These are phyloP conservation scores for Parambassis ranga DNA, from an alignment of 2,797 vertebrate species.

Conservation along the genomic window DNA sequence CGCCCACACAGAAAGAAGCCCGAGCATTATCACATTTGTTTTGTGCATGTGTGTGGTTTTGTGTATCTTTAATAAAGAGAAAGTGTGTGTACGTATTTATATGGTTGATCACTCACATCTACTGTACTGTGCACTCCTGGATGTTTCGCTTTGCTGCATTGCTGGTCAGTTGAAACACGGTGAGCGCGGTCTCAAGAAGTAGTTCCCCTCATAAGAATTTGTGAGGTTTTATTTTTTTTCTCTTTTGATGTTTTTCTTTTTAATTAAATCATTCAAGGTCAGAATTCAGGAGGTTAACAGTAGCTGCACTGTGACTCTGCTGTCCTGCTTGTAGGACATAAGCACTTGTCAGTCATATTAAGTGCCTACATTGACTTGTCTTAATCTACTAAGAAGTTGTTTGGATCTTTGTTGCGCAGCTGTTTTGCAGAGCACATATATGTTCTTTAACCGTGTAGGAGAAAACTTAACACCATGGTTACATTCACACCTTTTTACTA, in stretches of 20 bases:
- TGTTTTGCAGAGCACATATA: background rate
- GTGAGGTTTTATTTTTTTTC: background rate
- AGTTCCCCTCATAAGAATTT: background rate
- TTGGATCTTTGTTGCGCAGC: background rate
- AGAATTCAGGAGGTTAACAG: constrained; percentile 6
- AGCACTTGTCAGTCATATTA: background rate
- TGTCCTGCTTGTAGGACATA: constrained; percentile 8
- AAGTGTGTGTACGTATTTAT: background rate
- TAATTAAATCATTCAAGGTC: background rate
- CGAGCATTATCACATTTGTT: constrained; percentile 7
- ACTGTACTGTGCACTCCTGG: background rate
- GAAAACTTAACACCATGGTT: too few species aligned
- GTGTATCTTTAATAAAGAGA: background rate
- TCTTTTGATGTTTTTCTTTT: too few species aligned
- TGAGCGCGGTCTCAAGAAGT: background rate
- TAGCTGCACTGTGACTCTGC: constrained; percentile 3
- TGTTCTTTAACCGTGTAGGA: too few species aligned
- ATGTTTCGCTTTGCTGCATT: constrained; percentile 5
- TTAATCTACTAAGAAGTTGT: background rate
- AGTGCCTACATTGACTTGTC: background rate
- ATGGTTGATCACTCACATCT: background rate
- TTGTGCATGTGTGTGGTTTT: constrained; percentile 7
- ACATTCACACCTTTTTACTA: too few species aligned
- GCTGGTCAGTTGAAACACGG: constrained; percentile 1
- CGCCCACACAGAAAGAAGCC: constrained; percentile 53